Evolutionary conservation across 2,888 invertebrate genomes (phyloP), one percentile per base, ranked within the genome.

Genomic region (Temnothorax rugatulus): DNA sequence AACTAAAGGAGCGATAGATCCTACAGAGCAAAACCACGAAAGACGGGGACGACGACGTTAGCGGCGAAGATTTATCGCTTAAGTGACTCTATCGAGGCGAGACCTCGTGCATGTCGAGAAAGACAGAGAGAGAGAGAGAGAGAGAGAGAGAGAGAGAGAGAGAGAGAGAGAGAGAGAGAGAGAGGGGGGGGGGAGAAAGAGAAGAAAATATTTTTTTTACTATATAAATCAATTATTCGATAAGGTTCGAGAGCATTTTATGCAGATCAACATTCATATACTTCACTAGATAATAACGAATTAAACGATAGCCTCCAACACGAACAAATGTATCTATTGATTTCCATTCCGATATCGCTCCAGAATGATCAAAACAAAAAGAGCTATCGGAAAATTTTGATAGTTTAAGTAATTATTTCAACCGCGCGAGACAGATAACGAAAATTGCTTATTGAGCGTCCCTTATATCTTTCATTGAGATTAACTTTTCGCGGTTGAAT

Each of bases 1-100:
- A 87, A 88, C 89, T 88, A 89, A 89, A 85, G 88, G 89, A 88
- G 92, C 92, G 90, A 92, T 93, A 93, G 92, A 93, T 93, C 90
- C 89, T 88, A 57, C 83, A 52, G 87, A 86, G 90, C 92, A 93
- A 93, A 93, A 93, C 93, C 93, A 86, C 90, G 88, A 90, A 93
- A 92, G 93, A 93, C 92, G 91, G 87, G 34, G 85, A 84, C 88
- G 90, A 91, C 90, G 90, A 91, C 89, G 89, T 88, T 86, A 87
- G 86, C 85, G 82, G 84, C 82, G 68, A 90, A 92, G 92, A 93
- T 93, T 93, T 93, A 93, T 92, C 85, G 89, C 89, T 89, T 86
- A 87, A 86, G 84, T 88, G 87, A 88, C 84, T 86, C 38, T 61
- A 69, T 68, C 82, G 83, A 59, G 38, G 79, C 47, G 84, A 84